Evolutionary conservation across 23 tunicate species (phyloP).

Genomic region (Styela plicata): DNA sequence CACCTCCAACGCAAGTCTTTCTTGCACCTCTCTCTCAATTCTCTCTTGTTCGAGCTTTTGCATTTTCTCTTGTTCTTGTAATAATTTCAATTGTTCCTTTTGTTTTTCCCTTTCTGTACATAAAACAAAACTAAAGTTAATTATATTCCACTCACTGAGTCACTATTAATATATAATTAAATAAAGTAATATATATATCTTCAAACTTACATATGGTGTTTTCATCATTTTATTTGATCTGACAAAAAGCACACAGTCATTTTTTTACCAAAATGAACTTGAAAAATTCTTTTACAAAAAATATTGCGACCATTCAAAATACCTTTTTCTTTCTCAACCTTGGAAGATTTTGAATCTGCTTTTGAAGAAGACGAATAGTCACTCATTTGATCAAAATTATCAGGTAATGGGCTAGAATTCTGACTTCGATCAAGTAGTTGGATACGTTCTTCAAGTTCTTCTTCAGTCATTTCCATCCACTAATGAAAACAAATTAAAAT

Average conservation of each 20-base stretch:
- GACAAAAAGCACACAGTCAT: too few relatives aligned
- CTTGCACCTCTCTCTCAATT: constrained; percentile 60
- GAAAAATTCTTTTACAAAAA: too few relatives aligned
- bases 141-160: too few relatives aligned
- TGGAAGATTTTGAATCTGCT: neutral
- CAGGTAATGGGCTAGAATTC: constrained; percentile 6
- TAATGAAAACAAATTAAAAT: constrained; percentile 15
- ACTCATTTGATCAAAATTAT: constrained; percentile 9
- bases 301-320: too few relatives aligned
- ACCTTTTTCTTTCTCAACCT: constrained; percentile 15
- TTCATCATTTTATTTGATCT: too few relatives aligned
- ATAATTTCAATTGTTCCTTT: constrained; percentile 37
- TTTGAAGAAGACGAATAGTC: constrained; percentile 2
- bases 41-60: constrained; percentile 53
- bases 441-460: constrained; percentile 34
- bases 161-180: too few relatives aligned
- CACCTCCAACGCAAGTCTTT: constrained; percentile 66
- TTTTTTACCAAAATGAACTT: too few relatives aligned
- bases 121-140: too few relatives aligned
- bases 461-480: constrained; percentile 50
- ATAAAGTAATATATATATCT: too few relatives aligned
- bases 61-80: constrained; percentile 36
- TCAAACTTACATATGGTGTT: too few relatives aligned
- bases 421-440: constrained; percentile 3
- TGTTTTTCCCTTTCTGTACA: constrained; percentile 24